Evolutionary conservation across 2,113 vertebrate genomes (phyloP), one percentile per base, ranked within the genome.

Genomic region (Vidua chalybeata): DNA sequence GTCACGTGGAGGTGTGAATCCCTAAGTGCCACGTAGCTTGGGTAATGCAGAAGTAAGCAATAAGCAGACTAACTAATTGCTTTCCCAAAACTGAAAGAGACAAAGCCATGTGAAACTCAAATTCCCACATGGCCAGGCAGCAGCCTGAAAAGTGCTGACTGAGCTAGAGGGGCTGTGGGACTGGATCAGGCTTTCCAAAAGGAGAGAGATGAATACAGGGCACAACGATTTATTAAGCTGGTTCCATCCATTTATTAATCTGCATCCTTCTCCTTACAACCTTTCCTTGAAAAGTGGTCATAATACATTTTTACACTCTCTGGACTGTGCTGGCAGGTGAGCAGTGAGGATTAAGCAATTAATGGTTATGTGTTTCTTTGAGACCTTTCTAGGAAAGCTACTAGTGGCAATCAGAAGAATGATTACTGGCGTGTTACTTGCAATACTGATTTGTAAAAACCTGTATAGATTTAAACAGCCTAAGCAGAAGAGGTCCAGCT

Each of bases 291-390:
- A 87, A 89, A 95, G 84, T 31, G 31, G 52, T 41, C 39, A 15
- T 24, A 84, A 90, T 35, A 78, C 22, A 23, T 28, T 94, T 71
- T 52, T 59, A 68, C 14, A 46, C 62, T 18, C 62, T 30, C 52
- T 11, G 41, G 79, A 31, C 39, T 67, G 14, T 54, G 39, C 54
- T 58, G 61, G 35, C 61, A 52, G 77, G 35, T 69, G 39, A 8
- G 63, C 73, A 49, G 51, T 15, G 76, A 89, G 45, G 86, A 67
- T 92, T 93, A 90, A 89, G 81, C 41, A 90, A 68, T 87, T 86
- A 68, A 81, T 39, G 41, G 45, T 58, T 66, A 48, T 0, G 1
- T 39, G 45, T 78, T 90, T 92, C 58, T 94, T 61, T 72, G 52
- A 88, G 79, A 78, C 6, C 11, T 69, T 72, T 55, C 52, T 56